phyloP scores from a whole-genome alignment of 2,113 vertebrate species.

The Corythaixoides concolor region DNA sequence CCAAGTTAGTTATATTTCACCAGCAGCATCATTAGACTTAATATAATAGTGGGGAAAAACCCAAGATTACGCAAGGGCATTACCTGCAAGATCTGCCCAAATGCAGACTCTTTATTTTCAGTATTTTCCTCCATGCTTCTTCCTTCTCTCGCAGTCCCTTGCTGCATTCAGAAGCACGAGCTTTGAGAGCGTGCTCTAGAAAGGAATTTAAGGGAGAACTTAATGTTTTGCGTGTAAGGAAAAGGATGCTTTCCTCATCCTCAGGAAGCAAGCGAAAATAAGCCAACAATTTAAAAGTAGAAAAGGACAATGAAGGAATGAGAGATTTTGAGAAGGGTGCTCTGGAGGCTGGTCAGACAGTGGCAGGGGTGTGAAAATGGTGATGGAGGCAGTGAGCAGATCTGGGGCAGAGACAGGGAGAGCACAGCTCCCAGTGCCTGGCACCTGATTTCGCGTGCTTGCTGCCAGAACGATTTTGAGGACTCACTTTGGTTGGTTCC shows the following conservation, averaged over 20 bases:
- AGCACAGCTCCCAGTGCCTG: background rate
- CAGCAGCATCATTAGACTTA: background rate
- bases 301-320: background rate
- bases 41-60: background rate
- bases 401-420: background rate
- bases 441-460: rapidly evolving
- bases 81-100: background rate
- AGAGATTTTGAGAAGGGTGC: background rate
- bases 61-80: background rate
- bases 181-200: background rate
- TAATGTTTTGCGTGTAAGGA: background rate
- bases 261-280: background rate
- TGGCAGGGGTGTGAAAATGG: background rate
- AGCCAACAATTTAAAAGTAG: background rate
- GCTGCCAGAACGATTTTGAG: rapidly evolving
- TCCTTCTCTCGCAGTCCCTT: background rate
- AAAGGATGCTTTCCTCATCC: background rate
- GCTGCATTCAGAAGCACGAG: background rate
- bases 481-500: background rate
- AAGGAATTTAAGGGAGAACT: background rate
- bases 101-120: background rate
- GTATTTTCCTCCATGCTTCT: background rate
- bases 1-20: background rate
- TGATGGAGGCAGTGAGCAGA: background rate
- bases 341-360: background rate